Evolutionary conservation across 2,113 vertebrate genomes (phyloP).

Genomic region (Shinisaurus crocodilurus): DNA sequence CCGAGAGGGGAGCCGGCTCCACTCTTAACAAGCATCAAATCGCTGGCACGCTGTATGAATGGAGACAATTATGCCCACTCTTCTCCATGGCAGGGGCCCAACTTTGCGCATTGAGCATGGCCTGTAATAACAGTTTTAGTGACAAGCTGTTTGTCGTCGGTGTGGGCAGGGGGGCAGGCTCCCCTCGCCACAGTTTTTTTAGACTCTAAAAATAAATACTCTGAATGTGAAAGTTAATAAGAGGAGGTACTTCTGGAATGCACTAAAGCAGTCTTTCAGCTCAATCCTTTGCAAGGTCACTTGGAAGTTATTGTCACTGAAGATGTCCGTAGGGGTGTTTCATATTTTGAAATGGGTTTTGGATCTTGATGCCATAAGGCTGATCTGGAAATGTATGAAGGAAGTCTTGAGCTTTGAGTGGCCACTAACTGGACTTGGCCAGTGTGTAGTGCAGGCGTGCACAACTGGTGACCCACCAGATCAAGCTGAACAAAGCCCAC

Average conservation of each 20-base stretch:
- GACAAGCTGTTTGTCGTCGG: background rate
- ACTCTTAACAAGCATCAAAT: background rate
- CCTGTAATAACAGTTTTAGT: constrained; percentile 22
- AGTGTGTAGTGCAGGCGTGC: no score
- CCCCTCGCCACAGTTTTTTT: background rate
- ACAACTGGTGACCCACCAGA: no score
- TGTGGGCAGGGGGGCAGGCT: background rate
- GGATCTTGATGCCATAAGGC: background rate
- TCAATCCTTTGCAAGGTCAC: background rate
- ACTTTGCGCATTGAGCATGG: accelerated
- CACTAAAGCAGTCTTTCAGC: no score
- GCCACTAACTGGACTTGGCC: background rate
- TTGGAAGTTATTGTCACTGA: background rate
- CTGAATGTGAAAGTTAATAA: background rate
- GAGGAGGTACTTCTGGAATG: background rate
- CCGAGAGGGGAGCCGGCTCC: background rate
- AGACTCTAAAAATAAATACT: background rate
- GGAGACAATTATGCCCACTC: background rate
- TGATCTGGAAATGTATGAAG: background rate
- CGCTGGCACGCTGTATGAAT: background rate
- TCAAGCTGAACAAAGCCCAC: no score
- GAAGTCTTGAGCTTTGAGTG: background rate
- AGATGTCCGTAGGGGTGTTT: background rate
- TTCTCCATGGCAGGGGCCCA: background rate
- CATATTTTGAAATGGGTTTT: background rate